phyloP scores from a whole-genome alignment of 2,113 vertebrate species.

The Chunga burmeisteri region DNA sequence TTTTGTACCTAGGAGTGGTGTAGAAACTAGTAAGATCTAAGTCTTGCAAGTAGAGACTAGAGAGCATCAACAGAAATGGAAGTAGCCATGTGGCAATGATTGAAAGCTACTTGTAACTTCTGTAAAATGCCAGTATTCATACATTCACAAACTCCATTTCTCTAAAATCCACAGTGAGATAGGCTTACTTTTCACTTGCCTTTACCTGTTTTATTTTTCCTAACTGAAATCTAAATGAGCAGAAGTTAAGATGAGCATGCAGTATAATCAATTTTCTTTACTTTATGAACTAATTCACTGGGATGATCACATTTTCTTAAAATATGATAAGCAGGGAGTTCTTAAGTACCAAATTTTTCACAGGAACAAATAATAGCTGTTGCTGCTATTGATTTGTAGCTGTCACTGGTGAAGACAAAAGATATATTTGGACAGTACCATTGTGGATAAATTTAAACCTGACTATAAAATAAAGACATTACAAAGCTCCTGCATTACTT shows the following conservation, averaged over 20 bases:
- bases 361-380: not conserved
- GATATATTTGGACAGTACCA: not conserved
- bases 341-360: not conserved
- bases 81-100: not conserved
- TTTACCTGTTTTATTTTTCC: not conserved
- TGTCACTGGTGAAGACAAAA: not conserved
- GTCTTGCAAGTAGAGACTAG: not conserved
- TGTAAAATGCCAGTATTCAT: not conserved
- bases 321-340: not conserved
- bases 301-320: not conserved
- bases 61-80: not conserved
- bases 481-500: not conserved
- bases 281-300: not conserved
- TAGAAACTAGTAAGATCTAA: not conserved
- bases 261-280: not conserved
- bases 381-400: not conserved
- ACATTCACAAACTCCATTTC: not conserved
- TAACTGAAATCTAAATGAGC: not conserved
- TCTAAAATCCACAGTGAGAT: not conserved
- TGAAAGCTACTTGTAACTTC: not conserved
- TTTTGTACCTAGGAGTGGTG: not conserved
- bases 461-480: not conserved
- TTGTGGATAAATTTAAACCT: not conserved
- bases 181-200: not conserved
- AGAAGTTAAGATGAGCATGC: not conserved